phyloP scores from a whole-genome alignment of 1,140 invertebrate species.

The Brachionus rotundiformis region DNA sequence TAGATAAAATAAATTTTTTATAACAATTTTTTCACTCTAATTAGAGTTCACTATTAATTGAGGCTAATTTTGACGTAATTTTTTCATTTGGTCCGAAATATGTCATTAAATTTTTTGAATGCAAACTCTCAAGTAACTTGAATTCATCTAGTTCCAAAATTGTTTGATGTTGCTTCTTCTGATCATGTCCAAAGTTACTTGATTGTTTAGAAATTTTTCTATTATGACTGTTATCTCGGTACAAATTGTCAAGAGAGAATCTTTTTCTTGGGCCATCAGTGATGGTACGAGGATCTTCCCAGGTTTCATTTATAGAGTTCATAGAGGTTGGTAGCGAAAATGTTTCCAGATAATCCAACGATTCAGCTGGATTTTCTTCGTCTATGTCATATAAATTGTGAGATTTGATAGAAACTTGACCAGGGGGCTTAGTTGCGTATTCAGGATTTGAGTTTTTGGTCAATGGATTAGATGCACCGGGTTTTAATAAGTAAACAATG shows the following conservation, averaged over 20 bases:
- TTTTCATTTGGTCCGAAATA: background rate
- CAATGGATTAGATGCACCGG: background rate
- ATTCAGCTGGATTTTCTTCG: conserved; percentile 9
- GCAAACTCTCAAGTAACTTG: background rate
- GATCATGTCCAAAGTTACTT: background rate
- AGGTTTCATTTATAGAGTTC: conserved; percentile 20
- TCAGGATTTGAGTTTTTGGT: background rate
- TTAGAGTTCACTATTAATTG: conserved; percentile 12
- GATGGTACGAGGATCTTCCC: background rate
- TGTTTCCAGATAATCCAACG: background rate
- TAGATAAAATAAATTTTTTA: conserved; percentile 1
- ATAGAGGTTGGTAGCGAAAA: conserved; percentile 14
- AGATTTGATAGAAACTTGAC: background rate
- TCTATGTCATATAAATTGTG: conserved; percentile 38
- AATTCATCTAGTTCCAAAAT: conserved; percentile 23
- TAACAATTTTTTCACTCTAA: background rate
- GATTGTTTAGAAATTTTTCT: background rate
- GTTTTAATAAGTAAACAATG: conserved; percentile 43
- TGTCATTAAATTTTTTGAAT: conserved; percentile 4
- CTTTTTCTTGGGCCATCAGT: background rate
- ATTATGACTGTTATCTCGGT: background rate
- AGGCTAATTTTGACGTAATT: background rate
- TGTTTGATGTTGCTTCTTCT: background rate
- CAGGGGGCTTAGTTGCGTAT: background rate
- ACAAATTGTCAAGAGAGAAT: conserved; percentile 15